Evolutionary conservation across 2,113 vertebrate genomes (phyloP), one percentile per base, ranked within the genome.

Genomic region (Conger conger): DNA sequence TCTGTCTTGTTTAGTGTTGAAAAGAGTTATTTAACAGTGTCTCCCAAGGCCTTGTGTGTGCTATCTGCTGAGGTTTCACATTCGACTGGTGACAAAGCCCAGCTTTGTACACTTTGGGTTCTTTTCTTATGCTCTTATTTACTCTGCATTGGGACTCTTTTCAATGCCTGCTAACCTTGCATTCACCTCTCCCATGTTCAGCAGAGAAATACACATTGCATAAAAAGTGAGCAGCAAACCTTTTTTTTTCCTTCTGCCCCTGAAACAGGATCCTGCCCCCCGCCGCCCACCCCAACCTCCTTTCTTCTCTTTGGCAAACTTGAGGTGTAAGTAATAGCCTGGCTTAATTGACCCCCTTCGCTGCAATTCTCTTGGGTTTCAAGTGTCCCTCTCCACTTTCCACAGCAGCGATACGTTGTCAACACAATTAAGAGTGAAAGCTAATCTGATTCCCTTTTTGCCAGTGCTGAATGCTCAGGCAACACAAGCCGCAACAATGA

Each of bases 381-480:
- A 87, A 77, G 0, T 95, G 90, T 91, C 93, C 60, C 88, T 86
- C 93, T 94, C 92, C 79, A 68, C 93, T 96, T 95, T 93, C 92
- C 90, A 86, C 85, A 89, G 4, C n/a, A 91, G 91, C 93, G 94
- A 94, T 95, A 96, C 95, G 94, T 85, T 95, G 94, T 90, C 95
- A 92, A 91, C 92, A 93, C 94, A 96, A 96, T 96, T 96, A 96
- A 95, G 95, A 94, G 93, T 93, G 95, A 96, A 96, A 95, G 95
- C 94, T 94, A 94, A 95, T 95, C 95, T 92, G 89, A 86, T 89
- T 88, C 84, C 92, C 91, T 84, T 57, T 63, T 4, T 92, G 92
- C 92, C 87, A 82, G 89, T 94, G 92, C 91, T 91, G 90, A 94
- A 92, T 93, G 91, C 93, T 94, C 89, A 82, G 91, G 89, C 93